Evolutionary conservation across 2,888 invertebrate genomes (phyloP).

Genomic region (Thera obeliscata): DNA sequence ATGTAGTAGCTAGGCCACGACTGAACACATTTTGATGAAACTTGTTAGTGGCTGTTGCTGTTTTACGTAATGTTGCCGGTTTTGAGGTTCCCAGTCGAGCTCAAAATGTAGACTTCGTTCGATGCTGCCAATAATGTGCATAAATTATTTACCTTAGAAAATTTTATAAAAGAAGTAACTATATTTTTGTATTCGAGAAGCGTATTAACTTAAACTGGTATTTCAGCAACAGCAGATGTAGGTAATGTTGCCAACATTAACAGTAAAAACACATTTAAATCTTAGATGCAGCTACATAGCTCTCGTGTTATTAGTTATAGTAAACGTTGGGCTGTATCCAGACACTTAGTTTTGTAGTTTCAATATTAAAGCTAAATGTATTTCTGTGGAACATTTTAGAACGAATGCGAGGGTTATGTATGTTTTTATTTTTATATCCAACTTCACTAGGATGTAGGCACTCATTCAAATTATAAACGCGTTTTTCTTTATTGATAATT

Average conservation of each 20-base stretch:
- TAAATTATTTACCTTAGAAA: slow-evolving; percentile 19
- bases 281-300: slow-evolving; percentile 22
- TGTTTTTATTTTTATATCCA: no score
- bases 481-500: no score
- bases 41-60: slow-evolving; percentile 43
- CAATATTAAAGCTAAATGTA: no score
- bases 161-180: slow-evolving; percentile 34
- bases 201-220: slow-evolving; percentile 46
- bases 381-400: no score
- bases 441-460: no score
- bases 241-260: slow-evolving; percentile 35
- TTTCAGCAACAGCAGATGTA: slow-evolving; percentile 44
- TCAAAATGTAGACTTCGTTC: slow-evolving; percentile 17
- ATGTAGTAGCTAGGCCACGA: slow-evolving; percentile 32
- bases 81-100: slow-evolving; percentile 35
- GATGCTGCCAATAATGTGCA: slow-evolving; percentile 28
- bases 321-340: no score
- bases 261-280: slow-evolving; percentile 23
- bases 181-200: slow-evolving; percentile 37
- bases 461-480: no score
- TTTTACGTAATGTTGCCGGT: slow-evolving; percentile 39
- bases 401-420: no score
- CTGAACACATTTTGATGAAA: slow-evolving; percentile 29
- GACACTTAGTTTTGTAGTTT: no score
- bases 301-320: slow-evolving; percentile 44